phyloP scores from a whole-genome alignment of 2,888 invertebrate species.

The Schizotus pectinicornis region DNA sequence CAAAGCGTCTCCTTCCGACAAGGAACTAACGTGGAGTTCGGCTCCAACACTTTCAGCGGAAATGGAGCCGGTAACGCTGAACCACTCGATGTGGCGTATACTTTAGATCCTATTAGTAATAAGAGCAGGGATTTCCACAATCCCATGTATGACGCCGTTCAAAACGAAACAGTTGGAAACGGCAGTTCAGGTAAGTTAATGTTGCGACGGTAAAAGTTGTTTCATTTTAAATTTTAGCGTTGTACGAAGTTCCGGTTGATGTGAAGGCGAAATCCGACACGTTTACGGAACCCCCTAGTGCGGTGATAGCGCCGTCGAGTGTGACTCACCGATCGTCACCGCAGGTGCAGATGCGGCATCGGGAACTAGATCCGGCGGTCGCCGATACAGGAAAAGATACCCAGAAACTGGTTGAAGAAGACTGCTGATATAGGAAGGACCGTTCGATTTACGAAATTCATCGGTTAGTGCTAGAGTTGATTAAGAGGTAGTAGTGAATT shows the following conservation, averaged over 20 bases:
- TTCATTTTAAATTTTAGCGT: slow-evolving; percentile 58
- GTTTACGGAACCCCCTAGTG: slow-evolving; percentile 69
- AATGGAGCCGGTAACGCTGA: slow-evolving; percentile 61
- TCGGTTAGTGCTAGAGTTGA: slow-evolving; percentile 45
- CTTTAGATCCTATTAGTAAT: slow-evolving; percentile 75
- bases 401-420: slow-evolving; percentile 81
- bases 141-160: slow-evolving; percentile 96
- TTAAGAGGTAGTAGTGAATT: slow-evolving; percentile 36
- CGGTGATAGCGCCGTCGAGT: slow-evolving; percentile 82
- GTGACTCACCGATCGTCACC: slow-evolving; percentile 80
- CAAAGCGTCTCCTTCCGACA: slow-evolving; percentile 93
- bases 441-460: slow-evolving; percentile 44
- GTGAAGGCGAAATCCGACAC: slow-evolving; percentile 67
- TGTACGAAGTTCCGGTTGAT: slow-evolving; percentile 84
- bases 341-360: slow-evolving; percentile 74
- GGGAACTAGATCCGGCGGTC: slow-evolving; percentile 80
- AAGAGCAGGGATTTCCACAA: slow-evolving; percentile 95
- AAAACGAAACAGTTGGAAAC: slow-evolving; percentile 68
- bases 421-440: slow-evolving; percentile 65
- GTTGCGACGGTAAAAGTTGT: background rate
- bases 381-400: slow-evolving; percentile 92
- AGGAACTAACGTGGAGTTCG: slow-evolving; percentile 93
- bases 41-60: slow-evolving; percentile 65
- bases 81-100: slow-evolving; percentile 79
- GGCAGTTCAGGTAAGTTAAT: slow-evolving; percentile 60